phyloP scores from a whole-genome alignment of 2,797 vertebrate genomes.

The Pangasius macronema region DNA sequence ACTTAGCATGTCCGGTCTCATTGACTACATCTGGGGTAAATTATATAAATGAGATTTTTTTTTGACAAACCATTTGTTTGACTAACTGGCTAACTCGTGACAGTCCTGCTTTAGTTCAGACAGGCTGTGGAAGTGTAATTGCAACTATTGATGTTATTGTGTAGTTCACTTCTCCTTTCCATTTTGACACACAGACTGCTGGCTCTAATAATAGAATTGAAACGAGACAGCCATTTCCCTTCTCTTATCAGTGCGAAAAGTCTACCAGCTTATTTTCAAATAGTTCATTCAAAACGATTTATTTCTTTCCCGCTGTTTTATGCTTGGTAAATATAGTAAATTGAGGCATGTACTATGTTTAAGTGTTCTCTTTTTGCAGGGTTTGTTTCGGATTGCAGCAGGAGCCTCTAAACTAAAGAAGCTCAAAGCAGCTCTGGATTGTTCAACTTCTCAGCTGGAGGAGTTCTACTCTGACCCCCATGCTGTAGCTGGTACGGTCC shows the following conservation, averaged over 20 bases:
- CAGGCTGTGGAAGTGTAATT: conserved; percentile 3
- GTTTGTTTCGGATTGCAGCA: conserved; percentile 94
- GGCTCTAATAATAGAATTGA: conserved; percentile 53
- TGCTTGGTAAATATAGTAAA: background rate
- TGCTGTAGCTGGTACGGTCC: conserved; percentile 87
- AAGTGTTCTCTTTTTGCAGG: conserved; percentile 69
- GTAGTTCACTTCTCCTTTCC: conserved; percentile 57
- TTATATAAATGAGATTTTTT: background rate
- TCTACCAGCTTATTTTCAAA: background rate
- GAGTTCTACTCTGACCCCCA: conserved; percentile 99
- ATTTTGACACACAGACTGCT: conserved; percentile 29
- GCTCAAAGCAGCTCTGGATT: conserved; percentile 95
- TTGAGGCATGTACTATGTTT: background rate
- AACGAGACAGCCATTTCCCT: conserved; percentile 51
- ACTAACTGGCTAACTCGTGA: background rate
- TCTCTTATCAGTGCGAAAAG: background rate
- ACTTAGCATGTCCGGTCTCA: background rate
- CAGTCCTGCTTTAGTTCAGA: background rate
- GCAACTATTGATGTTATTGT: conserved; percentile 11
- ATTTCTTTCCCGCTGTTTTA: background rate
- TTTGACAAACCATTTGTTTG: background rate
- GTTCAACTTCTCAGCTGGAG: conserved; percentile 93
- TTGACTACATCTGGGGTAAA: background rate
- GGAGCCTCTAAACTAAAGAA: conserved; percentile 98
- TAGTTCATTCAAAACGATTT: background rate